phyloP scores from a whole-genome alignment of 2,888 invertebrate genomes.

The Escarpia spicata region DNA sequence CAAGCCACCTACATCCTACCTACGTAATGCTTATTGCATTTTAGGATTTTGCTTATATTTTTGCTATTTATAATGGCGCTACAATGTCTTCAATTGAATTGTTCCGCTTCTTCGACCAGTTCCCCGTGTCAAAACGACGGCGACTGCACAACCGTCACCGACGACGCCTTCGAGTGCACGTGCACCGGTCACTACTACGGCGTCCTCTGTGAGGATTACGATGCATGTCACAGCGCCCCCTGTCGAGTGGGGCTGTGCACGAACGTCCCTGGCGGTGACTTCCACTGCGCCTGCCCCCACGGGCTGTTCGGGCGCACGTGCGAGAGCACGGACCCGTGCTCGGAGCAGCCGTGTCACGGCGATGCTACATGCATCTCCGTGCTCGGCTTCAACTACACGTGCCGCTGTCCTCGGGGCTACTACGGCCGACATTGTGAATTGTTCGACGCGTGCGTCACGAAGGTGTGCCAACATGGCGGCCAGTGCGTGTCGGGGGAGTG shows the following conservation, averaged over 20 bases:
- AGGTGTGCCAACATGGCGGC: constrained; percentile 27
- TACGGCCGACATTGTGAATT: constrained; percentile 42
- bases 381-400: constrained; percentile 36
- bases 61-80: not conserved
- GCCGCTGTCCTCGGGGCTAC: constrained; percentile 39
- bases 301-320: constrained; percentile 38
- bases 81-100: not conserved
- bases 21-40: too few species aligned
- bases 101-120: not conserved
- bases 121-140: not conserved
- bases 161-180: constrained; percentile 35
- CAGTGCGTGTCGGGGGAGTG: constrained; percentile 26
- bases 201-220: constrained; percentile 35
- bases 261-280: constrained; percentile 18
- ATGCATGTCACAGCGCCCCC: constrained; percentile 36
- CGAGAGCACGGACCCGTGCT: constrained; percentile 40
- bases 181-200: constrained; percentile 37
- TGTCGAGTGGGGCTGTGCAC: constrained; percentile 35
- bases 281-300: constrained; percentile 33
- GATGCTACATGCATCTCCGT: constrained; percentile 34
- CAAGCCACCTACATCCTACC: too few species aligned
- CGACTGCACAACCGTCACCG: constrained; percentile 23
- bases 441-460: constrained; percentile 36
- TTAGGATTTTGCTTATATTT: too few species aligned
- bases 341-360: constrained; percentile 37